phyloP scores from a whole-genome alignment of 1,140 invertebrate species.

The Papilio polytes region DNA sequence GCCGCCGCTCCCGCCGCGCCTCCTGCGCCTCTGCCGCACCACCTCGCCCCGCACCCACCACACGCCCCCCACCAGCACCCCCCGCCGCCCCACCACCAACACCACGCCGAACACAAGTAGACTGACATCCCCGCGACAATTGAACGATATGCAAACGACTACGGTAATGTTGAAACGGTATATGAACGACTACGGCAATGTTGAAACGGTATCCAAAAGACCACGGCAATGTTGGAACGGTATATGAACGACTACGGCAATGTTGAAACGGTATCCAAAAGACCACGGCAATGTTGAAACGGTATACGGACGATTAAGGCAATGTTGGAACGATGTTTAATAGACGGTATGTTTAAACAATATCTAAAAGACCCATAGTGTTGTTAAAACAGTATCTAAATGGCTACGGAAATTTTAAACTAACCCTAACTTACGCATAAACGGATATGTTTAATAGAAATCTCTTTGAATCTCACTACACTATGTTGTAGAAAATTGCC shows the following conservation, averaged over 20 bases:
- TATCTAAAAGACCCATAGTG: too few relatives aligned
- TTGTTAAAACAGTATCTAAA: too few relatives aligned
- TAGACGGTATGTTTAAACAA: too few relatives aligned
- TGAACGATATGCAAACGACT: too few relatives aligned
- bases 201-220: background rate
- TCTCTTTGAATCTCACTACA: background rate
- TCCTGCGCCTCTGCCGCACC: conserved; percentile 22
- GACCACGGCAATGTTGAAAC: background rate
- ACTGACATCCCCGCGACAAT: background rate
- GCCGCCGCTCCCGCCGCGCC: conserved; percentile 44
- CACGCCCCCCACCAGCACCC: background rate
- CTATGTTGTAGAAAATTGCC: background rate
- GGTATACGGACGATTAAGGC: background rate
- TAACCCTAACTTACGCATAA: background rate
- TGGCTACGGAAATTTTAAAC: too few relatives aligned
- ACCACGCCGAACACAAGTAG: conserved; percentile 21
- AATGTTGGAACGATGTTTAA: background rate
- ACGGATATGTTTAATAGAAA: background rate
- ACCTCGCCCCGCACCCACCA: background rate
- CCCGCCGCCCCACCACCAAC: conserved; percentile 5
- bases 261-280: too few relatives aligned
- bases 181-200: background rate
- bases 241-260: too few relatives aligned
- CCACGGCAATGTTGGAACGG: background rate
- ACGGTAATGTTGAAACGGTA: background rate